phyloP scores from a whole-genome alignment of 2,797 vertebrate genomes.

The Lates japonicus region DNA sequence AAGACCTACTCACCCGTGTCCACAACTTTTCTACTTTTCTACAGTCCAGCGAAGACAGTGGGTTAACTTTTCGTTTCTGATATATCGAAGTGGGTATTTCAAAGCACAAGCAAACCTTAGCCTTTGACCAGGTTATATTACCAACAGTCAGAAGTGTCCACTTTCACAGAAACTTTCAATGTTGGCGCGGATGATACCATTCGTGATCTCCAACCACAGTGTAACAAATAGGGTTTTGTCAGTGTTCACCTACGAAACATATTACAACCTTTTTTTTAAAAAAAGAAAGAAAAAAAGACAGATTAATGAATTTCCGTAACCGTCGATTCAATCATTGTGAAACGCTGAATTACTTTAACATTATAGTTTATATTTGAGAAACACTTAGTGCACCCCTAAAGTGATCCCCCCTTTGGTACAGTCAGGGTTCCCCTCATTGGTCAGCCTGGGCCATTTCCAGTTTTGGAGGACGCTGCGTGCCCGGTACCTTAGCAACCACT shows the following conservation, averaged over 20 bases:
- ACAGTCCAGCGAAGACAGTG: not conserved
- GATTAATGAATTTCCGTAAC: fast-evolving
- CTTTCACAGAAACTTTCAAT: constrained; percentile 69
- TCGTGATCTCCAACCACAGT: not conserved
- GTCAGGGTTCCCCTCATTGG: constrained; percentile 75
- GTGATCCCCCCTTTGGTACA: constrained; percentile 68
- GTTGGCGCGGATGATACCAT: constrained; percentile 73
- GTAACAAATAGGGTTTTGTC: not conserved
- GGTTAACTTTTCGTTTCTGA: not conserved
- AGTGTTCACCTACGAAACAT: fast-evolving
- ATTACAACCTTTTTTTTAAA: not conserved
- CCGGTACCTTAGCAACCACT: constrained; percentile 68
- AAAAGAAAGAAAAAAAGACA: no score
- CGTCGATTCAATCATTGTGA: not conserved
- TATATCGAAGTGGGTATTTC: not conserved
- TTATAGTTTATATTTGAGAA: not conserved
- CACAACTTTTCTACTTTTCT: not conserved
- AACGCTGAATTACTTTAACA: fast-evolving
- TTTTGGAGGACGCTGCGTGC: constrained; percentile 76
- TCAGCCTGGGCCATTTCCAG: constrained; percentile 47
- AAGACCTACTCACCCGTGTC: constrained; percentile 23
- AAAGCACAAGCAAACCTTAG: not conserved
- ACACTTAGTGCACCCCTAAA: constrained; percentile 45
- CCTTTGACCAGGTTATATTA: no score
- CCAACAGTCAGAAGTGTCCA: not conserved